These are phyloP conservation scores for Desoria tigrina DNA, from an alignment of 2,888 invertebrate species.

Conservation along the genomic window DNA sequence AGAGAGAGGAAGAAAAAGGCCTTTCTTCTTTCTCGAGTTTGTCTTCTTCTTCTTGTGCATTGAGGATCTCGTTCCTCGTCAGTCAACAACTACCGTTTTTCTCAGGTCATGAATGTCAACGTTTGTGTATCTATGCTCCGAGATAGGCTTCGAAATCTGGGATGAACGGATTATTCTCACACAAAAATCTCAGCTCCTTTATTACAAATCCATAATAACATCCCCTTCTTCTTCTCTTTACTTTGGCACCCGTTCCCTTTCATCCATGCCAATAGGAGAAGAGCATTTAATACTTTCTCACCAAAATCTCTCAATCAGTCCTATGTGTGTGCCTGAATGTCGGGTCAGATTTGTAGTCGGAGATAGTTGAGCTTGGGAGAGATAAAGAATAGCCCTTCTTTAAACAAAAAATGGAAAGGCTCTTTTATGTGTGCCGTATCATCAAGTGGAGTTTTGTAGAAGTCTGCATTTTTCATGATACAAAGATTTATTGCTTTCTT, in stretches of 20 bases:
- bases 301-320: no score
- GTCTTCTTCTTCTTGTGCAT: slow-evolving; percentile 4
- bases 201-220: slow-evolving; percentile 23
- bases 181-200: slow-evolving; percentile 22
- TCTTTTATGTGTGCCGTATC: no score
- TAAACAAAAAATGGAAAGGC: no score
- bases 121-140: slow-evolving; percentile 35
- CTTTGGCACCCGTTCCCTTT: slow-evolving; percentile 30
- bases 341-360: no score
- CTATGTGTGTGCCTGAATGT: no score
- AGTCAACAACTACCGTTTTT: slow-evolving; percentile 39
- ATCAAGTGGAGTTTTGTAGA: no score
- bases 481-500: no score
- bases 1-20: background rate
- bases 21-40: slow-evolving; percentile 9
- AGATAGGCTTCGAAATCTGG: slow-evolving; percentile 18
- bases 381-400: no score
- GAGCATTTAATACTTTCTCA: no score
- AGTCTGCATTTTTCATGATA: no score
- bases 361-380: no score
- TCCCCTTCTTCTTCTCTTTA: slow-evolving; percentile 27
- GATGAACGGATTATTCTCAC: slow-evolving; percentile 23
- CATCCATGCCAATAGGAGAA: background rate
- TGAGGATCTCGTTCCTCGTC: slow-evolving; percentile 21
- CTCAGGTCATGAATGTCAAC: slow-evolving; percentile 51